Evolutionary conservation across 2,113 vertebrate genomes (phyloP).

Genomic region (Rhagologus leucostigma): DNA sequence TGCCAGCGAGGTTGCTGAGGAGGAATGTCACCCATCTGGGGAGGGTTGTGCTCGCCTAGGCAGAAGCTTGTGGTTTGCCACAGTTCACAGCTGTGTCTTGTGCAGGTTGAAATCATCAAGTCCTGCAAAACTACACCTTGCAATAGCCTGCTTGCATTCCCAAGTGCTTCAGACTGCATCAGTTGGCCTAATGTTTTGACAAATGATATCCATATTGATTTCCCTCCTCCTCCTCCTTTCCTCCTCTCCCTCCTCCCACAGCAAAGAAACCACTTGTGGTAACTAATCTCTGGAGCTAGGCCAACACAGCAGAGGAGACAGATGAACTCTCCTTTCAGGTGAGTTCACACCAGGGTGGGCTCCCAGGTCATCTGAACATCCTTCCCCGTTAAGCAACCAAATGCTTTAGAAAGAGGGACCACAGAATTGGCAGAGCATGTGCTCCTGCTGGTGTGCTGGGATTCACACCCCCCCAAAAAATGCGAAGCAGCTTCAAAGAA

Average conservation of each 20-base stretch:
- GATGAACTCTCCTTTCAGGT: not conserved
- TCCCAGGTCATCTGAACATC: not conserved
- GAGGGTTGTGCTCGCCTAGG: rapidly evolving
- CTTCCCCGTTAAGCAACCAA: not conserved
- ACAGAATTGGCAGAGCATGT: rapidly evolving
- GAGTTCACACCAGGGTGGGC: not conserved
- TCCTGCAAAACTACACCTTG: not conserved
- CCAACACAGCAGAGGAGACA: not conserved
- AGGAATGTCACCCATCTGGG: not conserved
- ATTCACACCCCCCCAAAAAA: not conserved
- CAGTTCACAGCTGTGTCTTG: not conserved
- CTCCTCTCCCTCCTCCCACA: not conserved
- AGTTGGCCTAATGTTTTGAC: not conserved
- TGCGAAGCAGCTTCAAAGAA: not conserved
- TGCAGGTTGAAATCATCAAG: not conserved
- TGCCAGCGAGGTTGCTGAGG: not conserved
- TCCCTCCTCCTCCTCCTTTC: not conserved
- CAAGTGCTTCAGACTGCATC: not conserved
- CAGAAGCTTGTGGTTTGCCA: not conserved
- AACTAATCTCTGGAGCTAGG: not conserved
- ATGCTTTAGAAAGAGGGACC: not conserved
- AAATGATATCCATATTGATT: not conserved
- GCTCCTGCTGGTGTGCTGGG: not conserved
- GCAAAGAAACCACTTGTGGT: not conserved
- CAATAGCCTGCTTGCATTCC: not conserved